Conservation (phyloP, 2,797 vertebrate genomes). For the Tenualosa ilisha region DNA sequence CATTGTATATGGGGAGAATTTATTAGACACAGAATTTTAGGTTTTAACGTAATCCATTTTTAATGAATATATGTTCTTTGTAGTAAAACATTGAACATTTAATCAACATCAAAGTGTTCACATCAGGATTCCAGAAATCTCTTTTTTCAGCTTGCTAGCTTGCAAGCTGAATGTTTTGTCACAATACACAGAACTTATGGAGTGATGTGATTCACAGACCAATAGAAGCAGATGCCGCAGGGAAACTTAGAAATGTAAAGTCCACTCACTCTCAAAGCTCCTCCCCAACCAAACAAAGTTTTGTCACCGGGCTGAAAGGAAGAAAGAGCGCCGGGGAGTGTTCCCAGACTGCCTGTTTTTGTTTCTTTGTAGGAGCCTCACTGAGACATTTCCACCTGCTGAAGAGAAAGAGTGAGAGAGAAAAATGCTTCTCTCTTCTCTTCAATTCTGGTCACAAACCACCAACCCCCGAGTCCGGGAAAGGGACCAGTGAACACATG, state of each 20-base stretch:
- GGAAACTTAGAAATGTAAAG: background rate
- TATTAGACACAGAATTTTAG: background rate
- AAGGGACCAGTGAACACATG: constrained; percentile 34
- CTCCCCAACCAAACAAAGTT: constrained; percentile 11
- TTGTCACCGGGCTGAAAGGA: constrained; percentile 1
- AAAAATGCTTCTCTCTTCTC: background rate
- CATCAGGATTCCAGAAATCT: constrained; percentile 26
- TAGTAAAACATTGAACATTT: background rate
- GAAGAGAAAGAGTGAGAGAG: background rate
- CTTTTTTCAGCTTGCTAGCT: constrained; percentile 30
- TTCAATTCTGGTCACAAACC: background rate
- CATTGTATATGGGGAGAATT: background rate
- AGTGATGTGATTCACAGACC: constrained; percentile 26
- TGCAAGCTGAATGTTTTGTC: constrained; percentile 12
- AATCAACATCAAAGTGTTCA: constrained; percentile 1
- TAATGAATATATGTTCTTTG: background rate
- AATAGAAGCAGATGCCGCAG: constrained; percentile 13
- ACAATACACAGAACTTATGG: constrained; percentile 29
- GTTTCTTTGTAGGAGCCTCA: background rate
- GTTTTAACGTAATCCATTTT: constrained; percentile 20
- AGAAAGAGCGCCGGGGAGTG: background rate
- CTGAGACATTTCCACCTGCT: constrained; percentile 25
- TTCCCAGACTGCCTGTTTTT: background rate
- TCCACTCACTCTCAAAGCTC: background rate
- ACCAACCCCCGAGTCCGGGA: constrained; percentile 35